Conservation (phyloP, 2,113 vertebrate species). For the Catharus bicknelli region DNA sequence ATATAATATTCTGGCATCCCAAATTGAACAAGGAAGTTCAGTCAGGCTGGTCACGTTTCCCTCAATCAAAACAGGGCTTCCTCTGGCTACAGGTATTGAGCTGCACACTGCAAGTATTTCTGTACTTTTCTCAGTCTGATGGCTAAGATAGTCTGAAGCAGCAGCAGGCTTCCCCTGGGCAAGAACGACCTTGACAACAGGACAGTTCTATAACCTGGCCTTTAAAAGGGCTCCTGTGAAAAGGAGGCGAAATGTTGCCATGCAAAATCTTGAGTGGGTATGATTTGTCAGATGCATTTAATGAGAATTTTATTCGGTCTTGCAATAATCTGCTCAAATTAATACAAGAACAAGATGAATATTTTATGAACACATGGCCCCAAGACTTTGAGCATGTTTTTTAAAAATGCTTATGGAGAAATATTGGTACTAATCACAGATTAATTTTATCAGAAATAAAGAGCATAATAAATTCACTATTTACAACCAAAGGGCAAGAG, state of each 20-base stretch:
- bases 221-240: background rate
- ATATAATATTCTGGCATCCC: background rate
- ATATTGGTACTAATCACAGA: background rate
- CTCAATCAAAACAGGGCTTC: constrained; percentile 2
- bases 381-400: background rate
- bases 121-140: background rate
- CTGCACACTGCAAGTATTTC: background rate
- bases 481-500: background rate
- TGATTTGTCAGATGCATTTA: background rate
- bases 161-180: background rate
- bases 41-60: background rate
- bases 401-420: background rate
- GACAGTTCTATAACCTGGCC: background rate
- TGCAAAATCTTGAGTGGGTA: background rate
- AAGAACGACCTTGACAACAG: background rate
- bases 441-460: background rate
- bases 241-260: background rate
- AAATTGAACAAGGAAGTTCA: background rate
- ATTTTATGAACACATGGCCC: background rate
- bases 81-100: background rate
- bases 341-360: background rate
- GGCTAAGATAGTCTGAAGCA: background rate
- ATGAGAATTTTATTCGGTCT: background rate
- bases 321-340: background rate
- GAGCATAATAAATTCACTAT: background rate